Evolutionary conservation across 2,113 vertebrate genomes (phyloP), one percentile per base, ranked within the genome.

Genomic region (Pangasianodon hypophthalmus): DNA sequence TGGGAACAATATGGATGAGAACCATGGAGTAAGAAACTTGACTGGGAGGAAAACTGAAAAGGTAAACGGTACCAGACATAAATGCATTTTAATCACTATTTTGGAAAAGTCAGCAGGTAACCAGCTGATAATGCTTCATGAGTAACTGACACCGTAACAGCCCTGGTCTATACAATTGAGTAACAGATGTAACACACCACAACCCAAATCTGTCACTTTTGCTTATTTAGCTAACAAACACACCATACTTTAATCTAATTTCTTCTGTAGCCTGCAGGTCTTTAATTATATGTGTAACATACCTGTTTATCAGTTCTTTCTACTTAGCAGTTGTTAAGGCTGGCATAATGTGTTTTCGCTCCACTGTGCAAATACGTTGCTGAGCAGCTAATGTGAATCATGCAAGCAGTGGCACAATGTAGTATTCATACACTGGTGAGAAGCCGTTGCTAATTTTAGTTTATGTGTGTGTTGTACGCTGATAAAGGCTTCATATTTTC

Each of bases 361-460:
- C 73, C 10, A 11, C 13, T 13, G 21, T 84, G 37, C 4, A 52
- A 71, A 29, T 67, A 58, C 14, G 80, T 84, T 73, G 37, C 7
- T n/a, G 46, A 73, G 69, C 52, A 37, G 26, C 54, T 29, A 37
- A 77, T n/a, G 48, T 64, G 64, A 62, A 41, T 85, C 54, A 75
- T 44, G n/a, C 4, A 73, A 46, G 32, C 83, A 87, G 79, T 60
- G 58, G 80, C 52, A 84, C 60, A 41, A 37, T 91, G 85, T 56
- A n/a, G 79, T 60, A 32, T 87, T 80, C 67, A 60, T 58, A 50
- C 44, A 64, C 10, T 50, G 71, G 71, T 85, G 82, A 48, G 52
- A 89, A 89, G 87, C 67, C 48, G 67, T 48, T 7, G 32, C 88
- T 91, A 91, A 89, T 89, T 89, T 87, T 87, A 87, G 88, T 44